phyloP scores from a whole-genome alignment of 2,113 vertebrate species.

The Elephantulus edwardii region DNA sequence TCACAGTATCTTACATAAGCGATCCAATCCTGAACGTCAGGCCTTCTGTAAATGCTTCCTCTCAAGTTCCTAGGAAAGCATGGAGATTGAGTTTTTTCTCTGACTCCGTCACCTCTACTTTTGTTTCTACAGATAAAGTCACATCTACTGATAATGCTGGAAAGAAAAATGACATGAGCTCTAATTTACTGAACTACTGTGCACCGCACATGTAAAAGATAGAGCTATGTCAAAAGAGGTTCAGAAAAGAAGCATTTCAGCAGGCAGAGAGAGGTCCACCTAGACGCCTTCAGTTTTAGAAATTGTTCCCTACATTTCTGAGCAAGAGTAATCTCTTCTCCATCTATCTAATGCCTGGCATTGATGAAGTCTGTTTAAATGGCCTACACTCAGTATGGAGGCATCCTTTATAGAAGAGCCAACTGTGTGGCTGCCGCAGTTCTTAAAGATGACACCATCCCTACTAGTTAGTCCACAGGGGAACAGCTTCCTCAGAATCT shows the following conservation, averaged over 20 bases:
- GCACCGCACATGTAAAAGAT: not conserved
- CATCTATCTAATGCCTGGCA: not conserved
- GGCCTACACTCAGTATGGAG: not conserved
- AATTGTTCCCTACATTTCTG: not conserved
- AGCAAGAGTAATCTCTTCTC: not conserved
- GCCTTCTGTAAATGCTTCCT: not conserved
- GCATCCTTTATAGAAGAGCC: not conserved
- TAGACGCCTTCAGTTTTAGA: not conserved
- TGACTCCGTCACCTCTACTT: not conserved
- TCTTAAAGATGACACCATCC: not conserved
- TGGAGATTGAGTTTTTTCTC: not conserved
- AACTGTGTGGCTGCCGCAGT: not conserved
- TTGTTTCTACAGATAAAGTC: slow-evolving; percentile 7
- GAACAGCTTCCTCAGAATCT: slow-evolving; percentile 3
- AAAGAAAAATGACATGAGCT: not conserved
- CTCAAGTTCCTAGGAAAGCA: not conserved
- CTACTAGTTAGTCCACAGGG: not conserved
- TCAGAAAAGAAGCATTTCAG: not conserved
- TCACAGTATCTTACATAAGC: not conserved
- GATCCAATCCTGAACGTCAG: not conserved
- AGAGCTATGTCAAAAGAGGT: not conserved
- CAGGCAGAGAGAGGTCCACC: not conserved
- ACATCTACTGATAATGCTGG: not conserved
- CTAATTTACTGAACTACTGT: not conserved
- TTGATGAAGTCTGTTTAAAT: not conserved